Conservation (phyloP, 2,113 vertebrate genomes). For the Amphiprion ocellaris region DNA sequence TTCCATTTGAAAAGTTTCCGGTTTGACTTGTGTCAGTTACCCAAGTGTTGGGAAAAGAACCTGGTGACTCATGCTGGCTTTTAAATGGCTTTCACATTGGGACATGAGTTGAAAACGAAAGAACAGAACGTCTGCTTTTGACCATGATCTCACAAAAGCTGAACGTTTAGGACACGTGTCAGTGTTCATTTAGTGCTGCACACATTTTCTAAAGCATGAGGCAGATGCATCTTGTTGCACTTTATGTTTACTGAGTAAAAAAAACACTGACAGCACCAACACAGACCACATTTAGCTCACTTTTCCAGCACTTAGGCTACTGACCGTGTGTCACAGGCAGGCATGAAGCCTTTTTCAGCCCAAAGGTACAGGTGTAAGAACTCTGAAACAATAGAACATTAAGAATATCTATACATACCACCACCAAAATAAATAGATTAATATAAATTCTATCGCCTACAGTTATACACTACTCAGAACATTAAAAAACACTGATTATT, state of each 20-base stretch:
- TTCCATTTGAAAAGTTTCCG: conserved; percentile 26
- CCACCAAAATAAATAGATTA: conserved; percentile 76
- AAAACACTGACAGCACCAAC: conserved; percentile 38
- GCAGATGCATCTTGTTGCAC: background rate
- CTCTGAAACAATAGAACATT: conserved; percentile 70
- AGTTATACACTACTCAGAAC: conserved; percentile 71
- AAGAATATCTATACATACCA: conserved; percentile 74
- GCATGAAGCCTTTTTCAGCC: conserved; percentile 40
- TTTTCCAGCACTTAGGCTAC: conserved; percentile 48
- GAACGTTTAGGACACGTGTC: background rate
- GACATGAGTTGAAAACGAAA: conserved; percentile 8
- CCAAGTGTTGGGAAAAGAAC: conserved; percentile 46
- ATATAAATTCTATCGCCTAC: conserved; percentile 77
- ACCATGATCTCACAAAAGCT: background rate
- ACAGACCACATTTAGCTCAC: conserved; percentile 36
- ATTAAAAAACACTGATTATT: conserved; percentile 77
- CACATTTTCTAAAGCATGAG: background rate
- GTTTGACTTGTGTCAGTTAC: conserved; percentile 55
- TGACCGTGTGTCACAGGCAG: conserved; percentile 46
- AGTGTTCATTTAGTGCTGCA: background rate
- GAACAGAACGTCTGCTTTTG: conserved; percentile 1
- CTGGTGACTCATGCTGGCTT: conserved; percentile 14
- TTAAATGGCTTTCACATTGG: conserved; percentile 47
- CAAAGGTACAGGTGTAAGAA: conserved; percentile 57
- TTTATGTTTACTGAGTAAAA: conserved; percentile 24